Base-by-base conservation (phyloP, 2,113 vertebrate species). In the Notechis scutatus region DNA sequence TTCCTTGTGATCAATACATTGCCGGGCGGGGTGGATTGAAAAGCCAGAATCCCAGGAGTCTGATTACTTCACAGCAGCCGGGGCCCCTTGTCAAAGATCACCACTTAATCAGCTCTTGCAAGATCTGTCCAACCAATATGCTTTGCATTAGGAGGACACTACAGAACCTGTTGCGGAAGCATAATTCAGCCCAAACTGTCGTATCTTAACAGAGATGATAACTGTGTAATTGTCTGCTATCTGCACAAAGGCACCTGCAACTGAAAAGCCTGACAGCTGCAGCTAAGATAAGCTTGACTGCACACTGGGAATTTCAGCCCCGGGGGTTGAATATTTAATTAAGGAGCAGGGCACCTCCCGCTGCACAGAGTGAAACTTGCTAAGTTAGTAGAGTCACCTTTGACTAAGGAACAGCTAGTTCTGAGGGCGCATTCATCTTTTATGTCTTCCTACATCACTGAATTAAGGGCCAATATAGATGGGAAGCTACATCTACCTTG, bases 51-150 rank as follows among this genome's bases (percentile, higher is more conserved):
- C 96, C 95, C 96, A 94, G 69, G 95, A 93, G 95, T 24, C 94
- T 74, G 93, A 94, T 97, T 97, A 95, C 94, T 96, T 92, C 50
- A 90, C 96, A 96, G 92, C 0, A 18, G 92, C 52, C n/a, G 10
- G 90, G 91, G 92, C n/a, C 29, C 34, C 85, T 96, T 96, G 94
- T 95, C 94, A 93, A 54, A 90, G 92, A 90, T 95, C 93, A 93
- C 93, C 95, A 95, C 12, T 96, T 96, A 96, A 97, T 96, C 96
- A 94, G 85, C 96, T 96, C 94, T 94, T 94, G 74, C 64, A 90
- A 94, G 95, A 92, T 90, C 64, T 74, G n/a, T 20, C 0, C 2
- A 93, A 91, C 54, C 94, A 91, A 81, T 85, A 18, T 2, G 91
- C 89, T 94, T 94, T 95, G 93, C n/a, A 91, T 93, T 91, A 86